Evolutionary conservation across 2,113 vertebrate genomes (phyloP).

Genomic region (Coregonus clupeaformis): DNA sequence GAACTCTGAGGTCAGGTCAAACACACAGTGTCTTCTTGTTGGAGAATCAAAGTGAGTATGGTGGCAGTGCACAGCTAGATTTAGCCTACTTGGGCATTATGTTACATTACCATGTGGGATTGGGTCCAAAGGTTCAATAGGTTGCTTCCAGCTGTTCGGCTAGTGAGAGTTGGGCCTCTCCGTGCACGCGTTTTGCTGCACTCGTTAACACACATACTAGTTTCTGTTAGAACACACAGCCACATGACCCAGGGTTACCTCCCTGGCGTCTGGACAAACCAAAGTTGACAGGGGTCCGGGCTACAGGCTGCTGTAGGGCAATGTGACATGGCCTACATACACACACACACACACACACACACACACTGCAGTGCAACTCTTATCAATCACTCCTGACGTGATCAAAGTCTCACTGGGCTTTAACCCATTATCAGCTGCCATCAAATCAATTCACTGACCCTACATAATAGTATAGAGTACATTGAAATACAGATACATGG

Average conservation of each 20-base stretch:
- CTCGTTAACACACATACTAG: slow-evolving; percentile 49
- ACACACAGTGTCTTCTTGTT: slow-evolving; percentile 51
- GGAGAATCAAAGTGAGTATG: slow-evolving; percentile 40
- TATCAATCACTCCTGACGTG: too few species aligned
- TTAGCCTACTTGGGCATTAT: slow-evolving; percentile 47
- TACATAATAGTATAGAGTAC: too few species aligned
- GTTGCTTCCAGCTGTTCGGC: slow-evolving; percentile 14
- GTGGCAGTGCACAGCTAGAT: slow-evolving; percentile 38
- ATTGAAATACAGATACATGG: too few species aligned
- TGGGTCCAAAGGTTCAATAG: slow-evolving; percentile 63
- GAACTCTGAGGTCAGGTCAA: slow-evolving; percentile 48
- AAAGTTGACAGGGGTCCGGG: neutral
- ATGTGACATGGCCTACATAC: neutral
- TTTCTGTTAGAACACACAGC: slow-evolving; percentile 36
- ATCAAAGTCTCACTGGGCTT: too few species aligned
- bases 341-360: neutral
- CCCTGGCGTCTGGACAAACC: slow-evolving; percentile 11
- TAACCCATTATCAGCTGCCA: too few species aligned
- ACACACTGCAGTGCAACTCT: too few species aligned
- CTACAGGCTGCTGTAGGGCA: neutral
- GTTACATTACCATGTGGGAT: slow-evolving; percentile 57
- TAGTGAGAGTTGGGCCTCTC: slow-evolving; percentile 38
- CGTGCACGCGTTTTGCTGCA: neutral
- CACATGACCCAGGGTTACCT: slow-evolving; percentile 22
- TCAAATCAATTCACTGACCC: too few species aligned